Conservation (phyloP, 2,797 vertebrate genomes). For the Stomatorhinus walkeri region DNA sequence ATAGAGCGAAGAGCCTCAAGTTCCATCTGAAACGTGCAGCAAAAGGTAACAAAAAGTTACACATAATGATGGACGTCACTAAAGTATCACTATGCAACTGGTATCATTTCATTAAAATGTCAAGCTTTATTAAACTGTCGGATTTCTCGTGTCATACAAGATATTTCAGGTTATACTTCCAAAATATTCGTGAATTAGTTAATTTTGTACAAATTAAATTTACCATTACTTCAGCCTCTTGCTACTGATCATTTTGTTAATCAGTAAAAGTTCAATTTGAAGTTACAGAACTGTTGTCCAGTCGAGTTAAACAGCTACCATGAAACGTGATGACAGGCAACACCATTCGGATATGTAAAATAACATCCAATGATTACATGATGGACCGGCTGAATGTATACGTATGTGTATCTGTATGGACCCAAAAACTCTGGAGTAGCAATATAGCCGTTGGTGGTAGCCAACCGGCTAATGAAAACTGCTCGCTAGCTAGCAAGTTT, state of each 20-base stretch:
- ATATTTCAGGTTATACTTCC: not conserved
- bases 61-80: not conserved
- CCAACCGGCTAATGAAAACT: not conserved
- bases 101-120: not conserved
- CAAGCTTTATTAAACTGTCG: not conserved
- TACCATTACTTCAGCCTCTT: not conserved
- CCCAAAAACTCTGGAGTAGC: not conserved
- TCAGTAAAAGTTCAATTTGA: not conserved
- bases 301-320: not conserved
- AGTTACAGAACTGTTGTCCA: not conserved
- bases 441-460: not conserved
- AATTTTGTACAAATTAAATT: not conserved
- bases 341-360: not conserved
- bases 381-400: no score
- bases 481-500: slow-evolving; percentile 4
- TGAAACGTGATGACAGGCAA: not conserved
- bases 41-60: not conserved
- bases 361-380: not conserved
- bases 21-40: slow-evolving; percentile 76
- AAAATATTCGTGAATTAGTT: not conserved
- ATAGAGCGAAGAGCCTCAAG: slow-evolving; percentile 91
- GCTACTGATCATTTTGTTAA: not conserved
- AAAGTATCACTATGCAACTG: not conserved
- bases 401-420: not conserved
- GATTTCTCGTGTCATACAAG: not conserved